phyloP scores from a whole-genome alignment of 1,140 invertebrate genomes.

The Asobara japonica region DNA sequence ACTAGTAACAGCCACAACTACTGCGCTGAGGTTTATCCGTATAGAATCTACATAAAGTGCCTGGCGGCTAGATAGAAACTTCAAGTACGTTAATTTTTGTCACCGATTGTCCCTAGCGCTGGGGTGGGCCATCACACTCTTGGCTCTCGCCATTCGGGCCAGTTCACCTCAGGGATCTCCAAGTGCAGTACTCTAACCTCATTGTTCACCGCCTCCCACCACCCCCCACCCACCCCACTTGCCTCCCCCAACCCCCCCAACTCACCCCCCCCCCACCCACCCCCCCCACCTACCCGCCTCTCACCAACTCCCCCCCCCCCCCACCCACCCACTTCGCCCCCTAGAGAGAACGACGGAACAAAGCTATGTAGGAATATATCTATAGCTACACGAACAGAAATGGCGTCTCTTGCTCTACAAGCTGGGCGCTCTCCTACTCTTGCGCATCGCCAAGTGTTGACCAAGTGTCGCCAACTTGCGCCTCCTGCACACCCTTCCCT shows the following conservation, averaged over 20 bases:
- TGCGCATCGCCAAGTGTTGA: slow-evolving; percentile 11
- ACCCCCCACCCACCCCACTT: too few species aligned
- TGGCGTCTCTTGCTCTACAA: not conserved
- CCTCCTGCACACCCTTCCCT: not conserved
- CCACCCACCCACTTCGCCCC: not conserved
- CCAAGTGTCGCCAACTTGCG: slow-evolving; percentile 1
- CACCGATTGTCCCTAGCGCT: not conserved
- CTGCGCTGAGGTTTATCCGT: not conserved
- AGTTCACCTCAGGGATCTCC: not conserved
- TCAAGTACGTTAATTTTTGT: slow-evolving; percentile 11
- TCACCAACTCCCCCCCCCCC: not conserved
- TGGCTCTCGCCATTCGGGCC: not conserved
- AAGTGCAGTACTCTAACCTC: not conserved
- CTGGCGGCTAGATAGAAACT: not conserved
- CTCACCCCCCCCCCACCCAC: too few species aligned
- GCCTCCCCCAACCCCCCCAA: too few species aligned
- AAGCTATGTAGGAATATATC: not conserved
- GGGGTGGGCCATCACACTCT: not conserved
- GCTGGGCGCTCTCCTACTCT: not conserved
- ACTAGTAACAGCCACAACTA: too few species aligned
- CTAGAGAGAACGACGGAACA: not conserved
- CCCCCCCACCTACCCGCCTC: too few species aligned
- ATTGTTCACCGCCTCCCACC: not conserved
- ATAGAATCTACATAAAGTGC: not conserved
- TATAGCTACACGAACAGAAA: not conserved